A percentile compares a stretch with the other conserved stretches of the same genome.
These are phyloP conservation scores for Drosophila mulleri DNA, from an alignment of 2,888 invertebrate genomes.

Conservation along the genomic window DNA sequence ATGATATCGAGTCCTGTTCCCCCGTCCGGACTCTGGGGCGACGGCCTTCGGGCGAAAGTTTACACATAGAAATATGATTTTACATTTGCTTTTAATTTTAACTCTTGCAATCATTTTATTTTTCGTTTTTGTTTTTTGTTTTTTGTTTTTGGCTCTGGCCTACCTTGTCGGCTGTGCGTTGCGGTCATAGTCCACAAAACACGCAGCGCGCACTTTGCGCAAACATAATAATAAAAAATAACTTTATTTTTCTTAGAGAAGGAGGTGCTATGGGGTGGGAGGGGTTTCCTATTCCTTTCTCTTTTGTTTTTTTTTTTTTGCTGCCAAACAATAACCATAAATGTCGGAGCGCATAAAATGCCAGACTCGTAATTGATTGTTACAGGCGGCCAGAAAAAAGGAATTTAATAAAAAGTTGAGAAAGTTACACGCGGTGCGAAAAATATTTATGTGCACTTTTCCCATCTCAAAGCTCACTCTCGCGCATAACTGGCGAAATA, in stretches of 20 bases:
- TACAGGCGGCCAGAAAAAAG: constrained; percentile 45
- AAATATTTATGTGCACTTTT: constrained; percentile 58
- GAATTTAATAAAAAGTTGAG: constrained; percentile 78
- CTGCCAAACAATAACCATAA: constrained; percentile 78
- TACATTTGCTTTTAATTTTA: constrained; percentile 81
- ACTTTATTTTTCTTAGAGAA: constrained; percentile 58
- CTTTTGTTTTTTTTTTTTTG: constrained; percentile 24
- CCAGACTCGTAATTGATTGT: constrained; percentile 72
- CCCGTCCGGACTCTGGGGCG: constrained; percentile 9
- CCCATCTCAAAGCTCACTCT: constrained; percentile 2
- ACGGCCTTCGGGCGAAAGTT: constrained; percentile 62
- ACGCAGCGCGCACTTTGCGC: constrained; percentile 44
- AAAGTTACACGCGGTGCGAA: constrained; percentile 72
- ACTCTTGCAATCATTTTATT: constrained; percentile 77
- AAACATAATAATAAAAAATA: constrained; percentile 77
- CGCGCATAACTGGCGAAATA: constrained; percentile 16
- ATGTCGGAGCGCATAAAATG: constrained; percentile 74
- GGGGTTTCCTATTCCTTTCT: background rate
- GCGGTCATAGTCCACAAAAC: constrained; percentile 46
- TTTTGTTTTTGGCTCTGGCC: constrained; percentile 30
- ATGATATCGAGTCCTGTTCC: constrained; percentile 42
- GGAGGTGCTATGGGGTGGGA: too few species aligned
- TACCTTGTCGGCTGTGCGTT: constrained; percentile 43
- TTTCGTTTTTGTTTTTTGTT: background rate
- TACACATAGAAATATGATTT: constrained; percentile 81